Evolutionary conservation across 2,888 invertebrate species (phyloP), one percentile per base, ranked within the genome.

Genomic region (Biston betularia): DNA sequence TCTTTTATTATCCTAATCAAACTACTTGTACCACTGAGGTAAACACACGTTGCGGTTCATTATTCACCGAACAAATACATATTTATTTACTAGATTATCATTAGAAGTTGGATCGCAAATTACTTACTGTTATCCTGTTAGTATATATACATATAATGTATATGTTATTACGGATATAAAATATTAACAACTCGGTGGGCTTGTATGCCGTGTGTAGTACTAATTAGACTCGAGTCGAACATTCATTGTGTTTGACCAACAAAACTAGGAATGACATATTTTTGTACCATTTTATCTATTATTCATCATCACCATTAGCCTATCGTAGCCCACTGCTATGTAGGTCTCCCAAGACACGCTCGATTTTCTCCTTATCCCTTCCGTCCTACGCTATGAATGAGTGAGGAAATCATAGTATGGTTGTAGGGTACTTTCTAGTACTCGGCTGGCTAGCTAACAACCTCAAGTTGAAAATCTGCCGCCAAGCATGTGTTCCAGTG

Each of bases 1-100:
- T 60, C 38, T 49, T 60, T 56, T 68, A 60, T 63, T 61, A 64
- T 64, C 46, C 50, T 64, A 57, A 64, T 61, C 57, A 64, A 68
- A 68, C 68, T 64, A 68, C 56, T 57, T 63, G 45, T 60, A 42
- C 53, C 66, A 58, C 62, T 53, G 45, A 57, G 40, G 54, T 48
- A 67, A 66, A 62, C 54, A 62, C 54, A 58, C n/a, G 54, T 33
- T 24, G 57, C 35, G 11, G 53, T 66, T 58, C 58, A 49, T 57
- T 56, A 58, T 67, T 67, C 53, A 58, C 61, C 46, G 57, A 58
- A 58, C 53, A 55, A 49, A 67, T 59, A 59, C 38, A 58, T 49
- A 58, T 40, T 56, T 57, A 66, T 61, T 62, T 63, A 67, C 24
- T 12, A 24, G 48, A 59, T 63, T 63, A 67, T 55, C 38, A 40